These are phyloP conservation scores for Brachyhypopomus occidentalis DNA, from an alignment of 2,113 vertebrate genomes.

Conservation along the genomic window DNA sequence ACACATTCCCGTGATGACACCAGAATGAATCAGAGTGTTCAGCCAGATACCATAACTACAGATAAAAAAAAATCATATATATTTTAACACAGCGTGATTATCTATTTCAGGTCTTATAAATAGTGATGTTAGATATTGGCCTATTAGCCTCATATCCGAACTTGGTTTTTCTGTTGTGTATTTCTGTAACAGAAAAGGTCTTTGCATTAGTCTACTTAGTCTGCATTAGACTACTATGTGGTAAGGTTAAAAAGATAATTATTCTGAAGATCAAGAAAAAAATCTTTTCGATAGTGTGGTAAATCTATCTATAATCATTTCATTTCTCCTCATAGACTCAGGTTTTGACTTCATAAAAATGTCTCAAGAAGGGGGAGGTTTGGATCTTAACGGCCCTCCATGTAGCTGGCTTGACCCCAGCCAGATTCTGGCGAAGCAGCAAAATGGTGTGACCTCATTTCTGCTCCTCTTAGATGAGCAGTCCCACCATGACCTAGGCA, in stretches of 20 bases:
- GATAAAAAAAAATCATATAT: not conserved
- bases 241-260: not conserved
- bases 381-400: conserved; percentile 13
- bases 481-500: conserved; percentile 64
- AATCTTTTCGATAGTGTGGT: conserved; percentile 12
- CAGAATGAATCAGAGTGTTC: conserved; percentile 28
- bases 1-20: conserved; percentile 26
- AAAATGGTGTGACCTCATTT: conserved; percentile 77
- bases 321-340: conserved; percentile 3
- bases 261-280: not conserved
- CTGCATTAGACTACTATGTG: not conserved
- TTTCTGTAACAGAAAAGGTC: too few species aligned
- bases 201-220: too few species aligned
- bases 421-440: conserved; percentile 73
- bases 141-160: too few species aligned
- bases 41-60: conserved; percentile 12
- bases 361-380: conserved; percentile 23
- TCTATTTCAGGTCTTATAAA: conserved; percentile 1
- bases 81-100: conserved; percentile 14
- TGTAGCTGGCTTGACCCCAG: conserved; percentile 28
- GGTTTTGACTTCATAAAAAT: conserved; percentile 19
- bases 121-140: not conserved
- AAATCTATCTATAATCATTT: conserved; percentile 14
- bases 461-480: conserved; percentile 63
- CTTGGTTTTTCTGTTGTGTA: too few species aligned